Evolutionary conservation across 1,140 invertebrate species (phyloP), one percentile per base, ranked within the genome.

Genomic region (Acromyrmex echinatior): DNA sequence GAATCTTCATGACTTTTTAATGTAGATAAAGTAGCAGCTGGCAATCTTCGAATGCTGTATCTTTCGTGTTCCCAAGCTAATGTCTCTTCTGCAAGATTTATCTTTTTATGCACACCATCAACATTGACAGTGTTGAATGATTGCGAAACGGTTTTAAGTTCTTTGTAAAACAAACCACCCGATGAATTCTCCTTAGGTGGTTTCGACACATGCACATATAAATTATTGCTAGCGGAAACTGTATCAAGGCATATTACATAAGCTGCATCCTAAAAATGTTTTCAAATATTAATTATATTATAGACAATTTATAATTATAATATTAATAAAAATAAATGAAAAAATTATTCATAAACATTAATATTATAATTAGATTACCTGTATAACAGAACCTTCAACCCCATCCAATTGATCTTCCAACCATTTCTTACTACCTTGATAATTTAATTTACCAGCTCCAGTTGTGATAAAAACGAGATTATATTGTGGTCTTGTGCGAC

Each of bases 51-150:
- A 90, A 99, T 98, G 93, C 98, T 99, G 94, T 98, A 99, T 91
- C 99, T 96, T 94, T 99, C 99, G 93, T 99, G 99, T 94, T 99
- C 99, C 99, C 99, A 99, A 0, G 98, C 98, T 49, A 99, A 94
- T 78, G 97, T 96, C 80, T 99, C 98, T 74, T 99, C 98, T 1
- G 98, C 98, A n/a, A 99, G 95, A 96, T 99, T 99, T 88, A 99
- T 99, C 96, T 99, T 99, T 95, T 99, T 99, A 92, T 99, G 99
- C 16, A 99, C 96, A 71, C 98, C 96, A 91, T 98, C 97, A 35
- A 99, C 96, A 5, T 96, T 96, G 0, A 97, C 92, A 6, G 93
- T 89, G 0, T 93, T 95, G 5, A 95, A 91, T 21, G 95, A 90
- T 0, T 96, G 95, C 7, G 97, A 95, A 0, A 97, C 95, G 31